These are phyloP conservation scores for Dasyprocta punctata DNA, from an alignment of 2,113 vertebrate genomes.

Conservation along the genomic window DNA sequence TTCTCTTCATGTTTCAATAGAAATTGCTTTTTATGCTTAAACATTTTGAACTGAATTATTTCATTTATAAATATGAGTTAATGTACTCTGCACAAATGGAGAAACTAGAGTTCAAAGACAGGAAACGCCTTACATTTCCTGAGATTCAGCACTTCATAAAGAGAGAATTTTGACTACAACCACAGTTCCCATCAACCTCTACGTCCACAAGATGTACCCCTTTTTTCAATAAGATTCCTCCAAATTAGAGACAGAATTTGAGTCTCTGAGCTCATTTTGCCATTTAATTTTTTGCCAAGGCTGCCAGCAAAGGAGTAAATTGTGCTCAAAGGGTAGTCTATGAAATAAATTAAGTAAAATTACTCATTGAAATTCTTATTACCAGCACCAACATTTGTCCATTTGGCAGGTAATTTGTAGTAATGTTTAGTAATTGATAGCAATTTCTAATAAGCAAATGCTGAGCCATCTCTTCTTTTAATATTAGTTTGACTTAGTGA, in stretches of 20 bases:
- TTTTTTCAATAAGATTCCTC: slow-evolving; percentile 21
- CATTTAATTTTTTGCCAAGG: slow-evolving; percentile 34
- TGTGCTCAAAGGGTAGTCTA: slow-evolving; percentile 45
- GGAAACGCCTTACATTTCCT: background rate
- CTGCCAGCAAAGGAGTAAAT: slow-evolving; percentile 7
- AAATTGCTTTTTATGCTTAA: background rate
- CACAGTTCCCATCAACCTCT: background rate
- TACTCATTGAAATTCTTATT: slow-evolving; percentile 61
- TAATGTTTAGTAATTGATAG: slow-evolving; percentile 64
- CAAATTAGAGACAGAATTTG: slow-evolving; percentile 10
- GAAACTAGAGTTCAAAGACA: background rate
- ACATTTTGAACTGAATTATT: background rate
- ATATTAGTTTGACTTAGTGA: slow-evolving; percentile 54
- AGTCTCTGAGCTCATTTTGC: background rate
- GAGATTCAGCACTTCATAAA: background rate
- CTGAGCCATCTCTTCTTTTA: slow-evolving; percentile 33
- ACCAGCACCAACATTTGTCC: slow-evolving; percentile 55
- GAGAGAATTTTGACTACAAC: background rate
- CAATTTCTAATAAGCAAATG: slow-evolving; percentile 66
- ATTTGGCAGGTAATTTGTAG: slow-evolving; percentile 63
- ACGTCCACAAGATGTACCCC: background rate
- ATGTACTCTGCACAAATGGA: background rate
- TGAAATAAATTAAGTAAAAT: slow-evolving; percentile 68
- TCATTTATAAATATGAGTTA: background rate
- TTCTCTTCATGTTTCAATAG: slow-evolving; percentile 50